phyloP scores from a whole-genome alignment of 2,113 vertebrate genomes.

The Brachypteracias leptosomus region DNA sequence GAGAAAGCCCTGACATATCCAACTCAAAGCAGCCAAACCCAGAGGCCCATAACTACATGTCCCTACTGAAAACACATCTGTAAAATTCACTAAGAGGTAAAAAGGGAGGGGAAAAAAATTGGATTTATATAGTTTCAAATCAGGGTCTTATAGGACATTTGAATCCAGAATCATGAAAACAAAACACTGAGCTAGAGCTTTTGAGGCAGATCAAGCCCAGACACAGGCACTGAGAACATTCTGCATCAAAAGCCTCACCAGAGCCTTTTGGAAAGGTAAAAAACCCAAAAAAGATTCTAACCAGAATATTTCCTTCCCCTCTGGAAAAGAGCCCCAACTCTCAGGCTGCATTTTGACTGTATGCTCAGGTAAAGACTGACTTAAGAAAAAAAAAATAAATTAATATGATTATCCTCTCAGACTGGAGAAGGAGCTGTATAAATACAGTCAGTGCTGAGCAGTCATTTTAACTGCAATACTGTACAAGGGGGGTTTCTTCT shows the following conservation, averaged over 20 bases:
- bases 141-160: background rate
- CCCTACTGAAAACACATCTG: conserved; percentile 38
- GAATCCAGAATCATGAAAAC: background rate
- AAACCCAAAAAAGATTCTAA: background rate
- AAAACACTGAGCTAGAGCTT: background rate
- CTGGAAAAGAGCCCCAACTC: background rate
- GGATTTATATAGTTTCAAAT: background rate
- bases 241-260: background rate
- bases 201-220: background rate
- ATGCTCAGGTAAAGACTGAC: background rate
- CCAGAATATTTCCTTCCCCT: background rate
- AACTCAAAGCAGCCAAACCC: conserved; percentile 12
- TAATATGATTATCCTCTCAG: background rate
- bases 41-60: conserved; percentile 9
- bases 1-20: background rate
- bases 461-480: background rate
- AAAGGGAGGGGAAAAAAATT: background rate
- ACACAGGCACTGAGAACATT: background rate
- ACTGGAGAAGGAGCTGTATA: background rate
- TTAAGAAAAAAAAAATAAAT: background rate
- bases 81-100: conserved; percentile 31
- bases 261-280: background rate
- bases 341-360: background rate
- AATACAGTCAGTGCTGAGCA: background rate
- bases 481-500: background rate